Base-by-base conservation (phyloP, 2,113 vertebrate species). In the Trogon surrucura region DNA sequence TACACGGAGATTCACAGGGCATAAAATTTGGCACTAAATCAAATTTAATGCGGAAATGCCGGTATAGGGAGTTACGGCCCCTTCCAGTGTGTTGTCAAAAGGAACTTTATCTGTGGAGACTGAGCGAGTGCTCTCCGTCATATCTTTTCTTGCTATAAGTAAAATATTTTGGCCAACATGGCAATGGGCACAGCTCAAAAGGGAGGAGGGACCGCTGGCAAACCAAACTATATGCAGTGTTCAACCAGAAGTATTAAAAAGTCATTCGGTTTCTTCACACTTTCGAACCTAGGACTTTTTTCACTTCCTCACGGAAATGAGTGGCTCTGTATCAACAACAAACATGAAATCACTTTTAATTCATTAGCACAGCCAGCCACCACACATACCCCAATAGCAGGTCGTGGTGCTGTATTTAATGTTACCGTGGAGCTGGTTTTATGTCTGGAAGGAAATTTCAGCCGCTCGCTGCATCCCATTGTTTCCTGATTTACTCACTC, bases 11-110 rank as follows among this genome's bases (percentile, higher is more conserved):
- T 91, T 97, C 81, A 79, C 57, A 84, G 86, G 80, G 70, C 65
- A 87, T 86, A 91, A 95, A 82, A 93, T 69, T 36, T 72, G 62
- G 10, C 73, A 75, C 80, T 78, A 88, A 84, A 92, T 94, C 57
- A 86, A 75, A 86, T 91, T 85, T 78, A 70, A 45, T 44, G 65
- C 29, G 11, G 38, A 91, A 90, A 57, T 83, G 90, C 9, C 32
- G 74, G 14, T 41, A 30, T 61, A 61, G 53, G 57, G 77, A 91
- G 38, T 74, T 95, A 85, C 17, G 34, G 51, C 56, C 80, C 34
- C 60, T 92, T 93, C 51, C 47, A 93, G 23, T 21, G 44, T 30
- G 14, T 38, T 78, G 61, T 80, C 60, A 83, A 74, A 90, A 84
- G 51, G 64, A 91, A 10, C 82, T 94, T 95, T 89, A 38, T 81